A percentile compares a stretch with the other conserved stretches of the same genome.
phyloP scores from a whole-genome alignment of 2,113 vertebrate genomes.

The Ammodramus savannarum region DNA sequence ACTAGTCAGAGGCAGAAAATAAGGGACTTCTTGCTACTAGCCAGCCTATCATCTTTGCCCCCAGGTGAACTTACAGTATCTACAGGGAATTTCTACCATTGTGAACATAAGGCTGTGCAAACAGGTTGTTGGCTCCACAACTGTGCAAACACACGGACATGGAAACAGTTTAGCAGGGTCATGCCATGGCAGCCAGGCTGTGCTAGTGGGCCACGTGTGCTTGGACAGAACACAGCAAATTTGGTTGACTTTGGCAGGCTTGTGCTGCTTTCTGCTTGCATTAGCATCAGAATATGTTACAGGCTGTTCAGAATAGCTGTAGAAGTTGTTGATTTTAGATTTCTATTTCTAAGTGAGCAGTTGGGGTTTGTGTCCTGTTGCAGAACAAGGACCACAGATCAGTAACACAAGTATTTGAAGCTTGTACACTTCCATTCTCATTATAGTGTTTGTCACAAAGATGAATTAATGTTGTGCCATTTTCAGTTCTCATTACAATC shows the following conservation, averaged over 20 bases:
- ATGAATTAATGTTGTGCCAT: constrained; percentile 79
- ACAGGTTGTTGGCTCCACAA: not conserved
- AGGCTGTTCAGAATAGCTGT: not conserved
- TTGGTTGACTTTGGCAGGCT: not conserved
- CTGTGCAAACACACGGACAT: not conserved
- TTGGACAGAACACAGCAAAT: not conserved
- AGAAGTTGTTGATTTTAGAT: not conserved
- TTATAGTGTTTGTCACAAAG: constrained; percentile 76
- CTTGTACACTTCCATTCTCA: constrained; percentile 66
- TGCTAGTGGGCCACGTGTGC: not conserved
- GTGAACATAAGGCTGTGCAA: not conserved
- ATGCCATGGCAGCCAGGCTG: not conserved
- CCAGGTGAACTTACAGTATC: not conserved
- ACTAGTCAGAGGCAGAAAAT: not conserved
- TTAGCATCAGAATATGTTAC: not conserved
- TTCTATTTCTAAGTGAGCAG: not conserved
- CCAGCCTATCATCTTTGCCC: not conserved
- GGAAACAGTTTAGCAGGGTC: not conserved
- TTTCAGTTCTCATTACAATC: constrained; percentile 78
- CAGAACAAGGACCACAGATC: constrained; percentile 51
- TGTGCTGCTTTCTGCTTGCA: not conserved
- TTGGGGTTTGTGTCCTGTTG: constrained; percentile 41
- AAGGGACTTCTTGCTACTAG: not conserved
- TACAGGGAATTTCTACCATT: not conserved
- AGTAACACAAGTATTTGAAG: constrained; percentile 56